Conservation (phyloP, 2,113 vertebrate species). For the Psittacula cyanocephala region DNA sequence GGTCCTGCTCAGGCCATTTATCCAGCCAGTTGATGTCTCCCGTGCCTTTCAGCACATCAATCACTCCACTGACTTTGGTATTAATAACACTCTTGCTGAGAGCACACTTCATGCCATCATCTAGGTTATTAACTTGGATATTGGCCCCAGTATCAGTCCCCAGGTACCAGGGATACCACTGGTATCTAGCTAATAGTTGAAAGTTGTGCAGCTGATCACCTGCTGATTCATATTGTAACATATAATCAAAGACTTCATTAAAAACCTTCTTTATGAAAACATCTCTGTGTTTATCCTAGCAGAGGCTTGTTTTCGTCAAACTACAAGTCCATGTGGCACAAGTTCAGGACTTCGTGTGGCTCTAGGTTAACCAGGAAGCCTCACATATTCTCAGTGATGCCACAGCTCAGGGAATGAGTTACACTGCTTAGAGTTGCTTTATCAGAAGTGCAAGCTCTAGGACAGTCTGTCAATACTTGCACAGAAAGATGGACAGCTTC, state of each 20-base stretch:
- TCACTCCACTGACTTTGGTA: background rate
- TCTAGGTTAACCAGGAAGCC: background rate
- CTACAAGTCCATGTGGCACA: background rate
- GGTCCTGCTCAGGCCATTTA: background rate
- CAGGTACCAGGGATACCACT: background rate
- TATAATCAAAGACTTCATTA: background rate
- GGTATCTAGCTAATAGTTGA: background rate
- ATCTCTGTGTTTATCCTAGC: background rate
- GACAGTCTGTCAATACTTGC: background rate
- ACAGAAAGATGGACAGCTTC: background rate
- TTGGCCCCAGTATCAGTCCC: background rate
- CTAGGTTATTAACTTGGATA: background rate
- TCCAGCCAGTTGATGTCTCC: background rate
- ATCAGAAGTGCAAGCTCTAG: background rate
- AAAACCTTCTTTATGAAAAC: background rate
- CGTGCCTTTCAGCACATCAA: background rate
- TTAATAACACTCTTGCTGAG: background rate
- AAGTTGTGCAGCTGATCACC: background rate
- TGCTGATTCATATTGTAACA: background rate
- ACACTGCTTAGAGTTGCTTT: background rate
- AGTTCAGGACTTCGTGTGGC: background rate
- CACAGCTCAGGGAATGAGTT: background rate
- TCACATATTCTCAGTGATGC: background rate
- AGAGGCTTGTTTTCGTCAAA: background rate
- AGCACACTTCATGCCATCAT: background rate